A percentile compares a stretch with the other conserved stretches of the same genome.
These are phyloP conservation scores for Zosterops borbonicus DNA, from an alignment of 2,113 vertebrate species.

Conservation along the genomic window DNA sequence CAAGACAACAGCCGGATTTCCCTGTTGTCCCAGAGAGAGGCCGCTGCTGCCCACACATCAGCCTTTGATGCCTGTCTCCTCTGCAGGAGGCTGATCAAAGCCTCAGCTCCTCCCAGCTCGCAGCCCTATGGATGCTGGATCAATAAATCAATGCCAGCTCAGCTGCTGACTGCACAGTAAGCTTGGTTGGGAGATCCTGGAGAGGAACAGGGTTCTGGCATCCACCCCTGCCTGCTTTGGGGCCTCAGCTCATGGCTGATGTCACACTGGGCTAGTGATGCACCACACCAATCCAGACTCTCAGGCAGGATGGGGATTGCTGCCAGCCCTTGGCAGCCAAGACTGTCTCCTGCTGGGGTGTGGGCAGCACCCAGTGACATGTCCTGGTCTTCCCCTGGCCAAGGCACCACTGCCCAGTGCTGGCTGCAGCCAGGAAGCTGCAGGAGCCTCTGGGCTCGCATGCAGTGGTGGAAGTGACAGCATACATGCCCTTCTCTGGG, in stretches of 20 bases:
- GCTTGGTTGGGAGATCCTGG: neutral
- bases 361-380: neutral
- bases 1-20: rapidly evolving
- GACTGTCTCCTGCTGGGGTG: neutral
- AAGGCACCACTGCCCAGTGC: neutral
- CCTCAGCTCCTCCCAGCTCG: neutral
- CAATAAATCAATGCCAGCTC: slow-evolving; percentile 19
- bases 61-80: neutral
- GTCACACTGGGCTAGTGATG: neutral
- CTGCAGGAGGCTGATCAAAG: slow-evolving; percentile 6
- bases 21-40: rapidly evolving
- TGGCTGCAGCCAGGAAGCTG: neutral
- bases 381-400: neutral
- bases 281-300: neutral
- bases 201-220: neutral
- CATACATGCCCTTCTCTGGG: neutral
- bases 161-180: neutral
- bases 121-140: neutral
- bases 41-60: neutral
- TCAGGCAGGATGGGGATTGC: rapidly evolving
- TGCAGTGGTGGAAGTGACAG: neutral
- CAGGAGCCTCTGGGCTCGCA: rapidly evolving
- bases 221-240: rapidly evolving
- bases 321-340: neutral
- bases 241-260: neutral